phyloP scores from a whole-genome alignment of 2,888 invertebrate species.

The Keiferia lycopersicella region DNA sequence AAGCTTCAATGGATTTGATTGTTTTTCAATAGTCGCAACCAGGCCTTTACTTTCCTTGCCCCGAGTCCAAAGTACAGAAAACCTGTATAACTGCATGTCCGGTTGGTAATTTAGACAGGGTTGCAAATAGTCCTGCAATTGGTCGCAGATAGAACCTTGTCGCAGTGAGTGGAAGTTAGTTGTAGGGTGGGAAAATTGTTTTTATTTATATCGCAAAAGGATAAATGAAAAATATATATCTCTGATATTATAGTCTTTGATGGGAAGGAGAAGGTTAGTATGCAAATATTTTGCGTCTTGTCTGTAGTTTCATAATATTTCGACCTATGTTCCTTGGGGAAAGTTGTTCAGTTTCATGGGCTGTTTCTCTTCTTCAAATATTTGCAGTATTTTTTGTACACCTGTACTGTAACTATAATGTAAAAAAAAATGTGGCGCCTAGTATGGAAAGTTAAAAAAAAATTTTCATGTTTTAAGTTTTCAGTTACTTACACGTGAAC shows the following conservation, averaged over 20 bases:
- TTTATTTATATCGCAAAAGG: neutral
- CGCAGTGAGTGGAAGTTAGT: neutral
- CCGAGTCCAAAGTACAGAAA: constrained; percentile 14
- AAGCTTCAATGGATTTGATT: neutral
- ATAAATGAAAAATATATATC: neutral
- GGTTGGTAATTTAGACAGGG: constrained; percentile 10
- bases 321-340: too few relatives aligned
- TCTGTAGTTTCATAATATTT: too few relatives aligned
- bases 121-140: constrained; percentile 5
- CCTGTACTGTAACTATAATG: too few relatives aligned
- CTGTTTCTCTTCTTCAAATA: too few relatives aligned
- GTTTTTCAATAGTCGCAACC: neutral
- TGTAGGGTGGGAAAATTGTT: neutral
- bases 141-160: neutral
- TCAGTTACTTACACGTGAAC: too few relatives aligned
- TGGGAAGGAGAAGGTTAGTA: neutral
- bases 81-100: constrained; percentile 11
- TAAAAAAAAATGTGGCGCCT: too few relatives aligned
- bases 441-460: too few relatives aligned
- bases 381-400: too few relatives aligned
- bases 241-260: neutral
- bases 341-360: too few relatives aligned
- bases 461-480: too few relatives aligned
- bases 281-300: neutral
- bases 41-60: neutral